Evolutionary conservation across 2,797 vertebrate genomes (phyloP).

Genomic region (Alectoris magna): DNA sequence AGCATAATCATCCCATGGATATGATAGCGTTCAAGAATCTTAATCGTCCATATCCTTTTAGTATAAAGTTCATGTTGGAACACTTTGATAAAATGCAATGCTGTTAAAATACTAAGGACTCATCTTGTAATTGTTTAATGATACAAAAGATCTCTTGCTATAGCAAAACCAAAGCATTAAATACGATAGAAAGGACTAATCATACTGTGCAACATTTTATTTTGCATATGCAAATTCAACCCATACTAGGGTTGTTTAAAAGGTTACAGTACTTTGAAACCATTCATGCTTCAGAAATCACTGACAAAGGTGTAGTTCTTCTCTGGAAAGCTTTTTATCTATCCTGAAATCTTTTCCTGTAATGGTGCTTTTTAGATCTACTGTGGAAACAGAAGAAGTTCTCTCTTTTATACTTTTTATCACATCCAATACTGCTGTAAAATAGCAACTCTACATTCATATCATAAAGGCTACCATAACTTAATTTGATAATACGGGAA

Average conservation of each 20-base stretch:
- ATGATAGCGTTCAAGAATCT: neutral
- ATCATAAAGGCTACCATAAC: neutral
- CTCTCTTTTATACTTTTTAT: neutral
- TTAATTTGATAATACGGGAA: conserved; percentile 1
- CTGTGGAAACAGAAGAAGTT: neutral
- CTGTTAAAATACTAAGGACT: neutral
- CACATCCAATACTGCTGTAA: neutral
- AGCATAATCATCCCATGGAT: neutral
- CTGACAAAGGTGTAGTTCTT: neutral
- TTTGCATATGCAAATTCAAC: neutral
- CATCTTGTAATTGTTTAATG: neutral
- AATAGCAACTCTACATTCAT: neutral
- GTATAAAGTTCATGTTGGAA: neutral
- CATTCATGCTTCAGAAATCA: neutral
- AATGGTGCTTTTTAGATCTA: neutral
- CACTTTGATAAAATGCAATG: neutral
- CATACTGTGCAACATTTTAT: neutral
- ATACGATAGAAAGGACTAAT: neutral
- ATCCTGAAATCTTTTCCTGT: neutral
- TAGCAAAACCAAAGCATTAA: neutral
- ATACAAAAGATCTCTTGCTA: neutral
- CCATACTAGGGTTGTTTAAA: neutral
- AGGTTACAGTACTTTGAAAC: neutral
- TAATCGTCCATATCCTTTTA: neutral
- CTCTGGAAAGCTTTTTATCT: neutral